Evolutionary conservation across 2,888 invertebrate species (phyloP).

Genomic region (Atrina japonica): DNA sequence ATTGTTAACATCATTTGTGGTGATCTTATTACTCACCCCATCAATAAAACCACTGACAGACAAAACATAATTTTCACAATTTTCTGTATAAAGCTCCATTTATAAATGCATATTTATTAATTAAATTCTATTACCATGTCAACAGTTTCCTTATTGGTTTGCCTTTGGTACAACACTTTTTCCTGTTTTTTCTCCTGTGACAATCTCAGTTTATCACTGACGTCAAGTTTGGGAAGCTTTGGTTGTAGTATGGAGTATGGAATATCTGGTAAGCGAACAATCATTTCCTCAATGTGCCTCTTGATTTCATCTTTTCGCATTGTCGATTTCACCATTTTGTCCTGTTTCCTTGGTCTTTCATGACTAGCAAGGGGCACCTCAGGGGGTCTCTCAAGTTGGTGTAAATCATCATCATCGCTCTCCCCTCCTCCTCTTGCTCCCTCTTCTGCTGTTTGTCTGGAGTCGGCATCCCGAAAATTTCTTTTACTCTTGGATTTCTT

Average conservation of each 20-base stretch:
- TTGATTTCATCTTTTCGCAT: slow-evolving; percentile 46
- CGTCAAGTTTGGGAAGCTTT: slow-evolving; percentile 11
- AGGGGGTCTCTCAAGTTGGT: slow-evolving; percentile 13
- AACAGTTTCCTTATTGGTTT: no score
- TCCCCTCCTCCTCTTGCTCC: slow-evolving; percentile 14
- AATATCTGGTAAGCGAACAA: slow-evolving; percentile 51
- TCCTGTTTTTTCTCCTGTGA: no score
- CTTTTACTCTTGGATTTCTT: slow-evolving; percentile 28
- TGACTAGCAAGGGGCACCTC: slow-evolving; percentile 6
- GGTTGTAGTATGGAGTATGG: slow-evolving; percentile 47
- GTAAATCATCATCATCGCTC: slow-evolving; percentile 24
- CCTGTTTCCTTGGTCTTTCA: slow-evolving; percentile 7
- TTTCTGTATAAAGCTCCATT: no score
- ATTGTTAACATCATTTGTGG: no score
- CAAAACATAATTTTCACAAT: no score
- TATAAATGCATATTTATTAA: no score
- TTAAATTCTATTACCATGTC: no score
- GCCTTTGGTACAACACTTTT: no score
- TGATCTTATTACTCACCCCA: no score
- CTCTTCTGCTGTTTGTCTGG: background rate
- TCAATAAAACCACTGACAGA: no score
- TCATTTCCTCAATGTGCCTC: slow-evolving; percentile 51
- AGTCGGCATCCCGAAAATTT: background rate
- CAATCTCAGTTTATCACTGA: background rate
- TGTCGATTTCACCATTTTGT: slow-evolving; percentile 33